Evolutionary conservation across 2,888 invertebrate species (phyloP), one percentile per base, ranked within the genome.

Genomic region (Rotaria socialis): DNA sequence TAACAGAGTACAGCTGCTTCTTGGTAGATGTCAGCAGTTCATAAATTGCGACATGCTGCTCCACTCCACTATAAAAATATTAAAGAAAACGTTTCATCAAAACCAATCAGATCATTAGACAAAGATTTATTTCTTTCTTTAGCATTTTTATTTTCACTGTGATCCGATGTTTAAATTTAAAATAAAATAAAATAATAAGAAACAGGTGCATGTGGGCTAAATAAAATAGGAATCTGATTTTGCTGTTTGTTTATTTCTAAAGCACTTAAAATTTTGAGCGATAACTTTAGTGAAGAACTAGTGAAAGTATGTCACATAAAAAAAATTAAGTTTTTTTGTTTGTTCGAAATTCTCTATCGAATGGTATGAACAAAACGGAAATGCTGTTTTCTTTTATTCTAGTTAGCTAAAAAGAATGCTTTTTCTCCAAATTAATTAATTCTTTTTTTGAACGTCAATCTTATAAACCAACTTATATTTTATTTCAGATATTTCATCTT

Each of bases 311-410:
- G 50, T 50, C 14, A 50, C 50, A 50, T 84, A 74, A 47, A 85
- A 27, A 87, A 85, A 87, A 85, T 27, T 85, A 87, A 47, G 56
- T 85, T 47, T 85, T 85, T 8, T 67, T 85, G 24, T 84, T 87
- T 50, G 43, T 87, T 55, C 85, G 41, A 35, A 85, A 85, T 27
- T 80, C 85, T 84, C 80, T 41, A 55, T 50, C 56, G 35, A 85
- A 85, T 50, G 87, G 47, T 55, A 87, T 24, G 5, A 35, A 11
- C 4, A 22, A 55, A 22, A 55, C 22, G 10, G 7, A 55, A 55
- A 3, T 1, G 22, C 5, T 52, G 8, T 14, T 50, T 52, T 52
- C 52, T 52, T 52, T 14, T 16, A 11, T 16, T 52, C 0, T 52
- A 52, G 16, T 52, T 16, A 14, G 52, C 11, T 52, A 14, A 52